Evolutionary conservation across 2,113 vertebrate genomes (phyloP).

Genomic region (Grammomys surdaster): DNA sequence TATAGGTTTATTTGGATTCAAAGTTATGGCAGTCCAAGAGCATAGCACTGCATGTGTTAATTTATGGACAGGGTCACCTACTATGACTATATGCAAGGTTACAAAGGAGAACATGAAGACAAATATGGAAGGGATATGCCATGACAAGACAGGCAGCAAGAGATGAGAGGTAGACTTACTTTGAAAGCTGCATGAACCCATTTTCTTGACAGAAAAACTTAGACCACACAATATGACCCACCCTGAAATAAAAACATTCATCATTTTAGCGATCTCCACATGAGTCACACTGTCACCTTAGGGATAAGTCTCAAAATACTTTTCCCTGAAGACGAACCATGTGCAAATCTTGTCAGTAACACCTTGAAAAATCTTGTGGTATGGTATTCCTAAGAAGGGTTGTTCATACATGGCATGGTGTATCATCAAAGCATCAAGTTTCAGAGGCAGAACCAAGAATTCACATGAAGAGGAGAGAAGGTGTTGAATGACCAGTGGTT

Average conservation of each 20-base stretch:
- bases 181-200: not conserved
- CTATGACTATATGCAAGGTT: not conserved
- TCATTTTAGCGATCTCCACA: no score
- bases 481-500: not conserved
- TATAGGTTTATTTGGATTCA: not conserved
- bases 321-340: not conserved
- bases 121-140: not conserved
- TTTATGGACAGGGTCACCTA: not conserved
- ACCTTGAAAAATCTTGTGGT: not conserved
- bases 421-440: not conserved
- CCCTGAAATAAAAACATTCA: not conserved
- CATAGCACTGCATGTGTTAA: no score
- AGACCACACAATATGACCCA: not conserved
- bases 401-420: no score
- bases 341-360: not conserved
- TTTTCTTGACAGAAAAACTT: not conserved
- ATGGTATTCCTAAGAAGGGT: not conserved
- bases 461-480: not conserved
- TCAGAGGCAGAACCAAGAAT: not conserved
- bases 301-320: not conserved
- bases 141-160: not conserved
- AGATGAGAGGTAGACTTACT: not conserved
- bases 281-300: not conserved
- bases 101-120: not conserved
- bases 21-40: not conserved